These are phyloP conservation scores for Heliconius hewitsoni DNA, from an alignment of 1,140 invertebrate genomes.

Conservation along the genomic window DNA sequence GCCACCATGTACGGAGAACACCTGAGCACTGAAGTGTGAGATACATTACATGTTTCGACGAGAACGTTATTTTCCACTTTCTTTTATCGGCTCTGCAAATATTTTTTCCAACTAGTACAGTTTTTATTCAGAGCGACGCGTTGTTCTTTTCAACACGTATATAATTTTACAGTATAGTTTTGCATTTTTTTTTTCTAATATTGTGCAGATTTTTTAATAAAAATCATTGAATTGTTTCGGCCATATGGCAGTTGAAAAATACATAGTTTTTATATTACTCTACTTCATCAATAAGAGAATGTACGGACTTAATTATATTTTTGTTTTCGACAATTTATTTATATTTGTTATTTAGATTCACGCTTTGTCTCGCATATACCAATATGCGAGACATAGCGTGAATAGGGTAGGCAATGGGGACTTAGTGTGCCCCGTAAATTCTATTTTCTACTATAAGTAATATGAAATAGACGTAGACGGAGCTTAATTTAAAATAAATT, in stretches of 20 bases:
- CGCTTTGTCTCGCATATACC: no score
- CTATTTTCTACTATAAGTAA: neutral
- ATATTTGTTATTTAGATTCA: neutral
- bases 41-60: slow-evolving; percentile 22
- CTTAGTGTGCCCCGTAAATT: no score
- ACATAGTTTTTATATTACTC: neutral
- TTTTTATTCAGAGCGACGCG: neutral
- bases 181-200: neutral
- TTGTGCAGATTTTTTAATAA: neutral
- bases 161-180: neutral
- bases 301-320: no score
- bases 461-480: neutral
- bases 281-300: no score
- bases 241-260: neutral
- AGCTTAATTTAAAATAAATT: neutral
- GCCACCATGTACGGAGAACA: slow-evolving; percentile 12
- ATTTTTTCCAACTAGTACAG: neutral
- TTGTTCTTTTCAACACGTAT: neutral
- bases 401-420: no score
- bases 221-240: neutral
- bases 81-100: neutral
- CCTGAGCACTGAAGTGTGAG: slow-evolving; percentile 33
- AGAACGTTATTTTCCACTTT: slow-evolving; percentile 21
- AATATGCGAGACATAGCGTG: no score
- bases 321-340: no score